Conservation (phyloP, 1,140 invertebrate genomes). For the Adelges cooleyi region DNA sequence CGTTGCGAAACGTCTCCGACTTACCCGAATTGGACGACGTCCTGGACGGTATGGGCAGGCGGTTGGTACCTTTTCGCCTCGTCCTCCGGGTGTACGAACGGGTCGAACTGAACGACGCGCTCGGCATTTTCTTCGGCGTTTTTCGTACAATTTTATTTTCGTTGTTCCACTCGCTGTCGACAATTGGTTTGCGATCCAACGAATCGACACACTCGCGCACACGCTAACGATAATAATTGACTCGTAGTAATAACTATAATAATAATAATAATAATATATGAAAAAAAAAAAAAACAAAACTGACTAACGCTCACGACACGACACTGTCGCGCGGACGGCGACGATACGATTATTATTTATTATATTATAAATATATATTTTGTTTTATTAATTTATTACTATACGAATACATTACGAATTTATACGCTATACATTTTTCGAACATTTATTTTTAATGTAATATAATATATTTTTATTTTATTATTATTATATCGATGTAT, state of each 20-base stretch:
- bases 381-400: not conserved
- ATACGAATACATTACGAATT: not conserved
- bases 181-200: too few species aligned
- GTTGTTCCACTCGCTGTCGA: too few species aligned
- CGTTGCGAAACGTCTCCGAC: slow-evolving; percentile 38
- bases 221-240: not conserved
- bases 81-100: slow-evolving; percentile 74
- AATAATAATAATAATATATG: too few species aligned
- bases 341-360: too few species aligned
- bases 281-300: too few species aligned
- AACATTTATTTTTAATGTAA: not conserved
- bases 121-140: slow-evolving; percentile 58
- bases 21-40: slow-evolving; percentile 39
- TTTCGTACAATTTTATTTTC: slow-evolving; percentile 15
- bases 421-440: not conserved
- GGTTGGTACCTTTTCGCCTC: slow-evolving; percentile 70
- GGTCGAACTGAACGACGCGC: slow-evolving; percentile 76
- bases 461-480: not conserved
- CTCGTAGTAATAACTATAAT: not conserved
- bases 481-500: not conserved
- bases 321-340: too few species aligned
- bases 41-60: slow-evolving; percentile 57
- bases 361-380: not conserved
- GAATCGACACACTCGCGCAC: not conserved
- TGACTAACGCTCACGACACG: too few species aligned